phyloP scores from a whole-genome alignment of 2,888 invertebrate species.

The Andrena marginata region DNA sequence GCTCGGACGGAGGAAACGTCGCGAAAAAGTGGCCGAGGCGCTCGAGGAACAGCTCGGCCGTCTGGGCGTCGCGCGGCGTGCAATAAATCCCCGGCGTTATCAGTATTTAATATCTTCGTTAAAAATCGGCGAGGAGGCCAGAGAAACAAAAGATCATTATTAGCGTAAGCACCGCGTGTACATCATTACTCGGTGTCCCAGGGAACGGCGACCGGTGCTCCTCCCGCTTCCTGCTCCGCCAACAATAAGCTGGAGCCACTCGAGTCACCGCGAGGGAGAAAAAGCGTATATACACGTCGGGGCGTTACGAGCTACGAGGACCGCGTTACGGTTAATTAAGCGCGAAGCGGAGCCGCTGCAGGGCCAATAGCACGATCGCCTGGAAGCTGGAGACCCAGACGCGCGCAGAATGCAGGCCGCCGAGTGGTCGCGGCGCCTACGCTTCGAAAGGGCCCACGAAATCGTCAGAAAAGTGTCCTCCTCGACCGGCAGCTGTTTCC shows the following conservation, averaged over 20 bases:
- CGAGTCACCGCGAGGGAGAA: conserved; percentile 54
- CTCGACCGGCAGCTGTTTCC: conserved; percentile 79
- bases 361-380: conserved; percentile 48
- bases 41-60: conserved; percentile 22
- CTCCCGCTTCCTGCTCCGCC: conserved; percentile 64
- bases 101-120: conserved; percentile 58
- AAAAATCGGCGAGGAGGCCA: conserved; percentile 53
- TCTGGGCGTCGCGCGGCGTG: conserved; percentile 44
- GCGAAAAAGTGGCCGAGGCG: conserved; percentile 16
- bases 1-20: neutral
- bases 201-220: conserved; percentile 46
- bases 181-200: conserved; percentile 61
- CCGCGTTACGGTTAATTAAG: conserved; percentile 72
- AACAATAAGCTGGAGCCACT: conserved; percentile 54
- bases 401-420: conserved; percentile 31
- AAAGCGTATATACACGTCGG: conserved; percentile 54
- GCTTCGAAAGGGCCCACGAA: conserved; percentile 51
- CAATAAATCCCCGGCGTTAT: conserved; percentile 57
- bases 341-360: conserved; percentile 53
- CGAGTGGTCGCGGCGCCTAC: neutral
- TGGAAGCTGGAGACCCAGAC: conserved; percentile 68
- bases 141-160: conserved; percentile 66
- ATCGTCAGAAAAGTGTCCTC: conserved; percentile 73
- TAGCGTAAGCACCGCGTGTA: conserved; percentile 65
- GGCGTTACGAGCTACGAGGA: conserved; percentile 64